Conservation (phyloP, 2,888 invertebrate genomes). For the Petrolisthes cinctipes region DNA sequence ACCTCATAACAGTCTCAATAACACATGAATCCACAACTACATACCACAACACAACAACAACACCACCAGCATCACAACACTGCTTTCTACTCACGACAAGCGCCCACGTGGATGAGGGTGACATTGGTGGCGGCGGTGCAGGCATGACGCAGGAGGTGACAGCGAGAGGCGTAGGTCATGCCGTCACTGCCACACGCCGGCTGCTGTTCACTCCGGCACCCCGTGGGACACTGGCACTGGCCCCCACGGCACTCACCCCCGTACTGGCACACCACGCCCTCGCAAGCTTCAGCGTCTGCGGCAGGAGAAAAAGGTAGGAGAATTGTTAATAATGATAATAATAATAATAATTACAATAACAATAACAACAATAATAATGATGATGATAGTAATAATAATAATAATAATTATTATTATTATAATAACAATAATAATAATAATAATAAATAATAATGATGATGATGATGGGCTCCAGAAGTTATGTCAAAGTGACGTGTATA, state of each 20-base stretch:
- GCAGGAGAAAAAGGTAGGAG: neutral
- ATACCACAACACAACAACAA: too few relatives aligned
- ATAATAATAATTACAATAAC: too few relatives aligned
- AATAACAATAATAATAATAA: too few relatives aligned
- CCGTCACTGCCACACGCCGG: constrained; percentile 62
- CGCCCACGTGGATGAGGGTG: constrained; percentile 40
- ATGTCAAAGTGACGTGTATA: too few relatives aligned
- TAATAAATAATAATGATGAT: too few relatives aligned
- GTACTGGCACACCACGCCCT: constrained; percentile 47
- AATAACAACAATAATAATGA: neutral
- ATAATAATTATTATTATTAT: too few relatives aligned
- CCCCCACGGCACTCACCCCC: constrained; percentile 55
- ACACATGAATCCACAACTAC: too few relatives aligned
- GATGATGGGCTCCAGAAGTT: too few relatives aligned
- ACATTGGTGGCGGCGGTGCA: constrained; percentile 45
- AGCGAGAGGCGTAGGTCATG: constrained; percentile 56
- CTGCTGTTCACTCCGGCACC: constrained; percentile 34
- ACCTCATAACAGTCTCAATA: too few relatives aligned
- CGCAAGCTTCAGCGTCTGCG: constrained; percentile 39
- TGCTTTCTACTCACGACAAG: constrained; percentile 62
- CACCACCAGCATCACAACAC: too few relatives aligned
- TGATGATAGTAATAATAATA: neutral
- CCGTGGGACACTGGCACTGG: constrained; percentile 51
- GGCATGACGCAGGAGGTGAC: constrained; percentile 57
- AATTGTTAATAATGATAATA: neutral